Conservation (phyloP, 1,140 invertebrate species). For the Bombus fervidus region DNA sequence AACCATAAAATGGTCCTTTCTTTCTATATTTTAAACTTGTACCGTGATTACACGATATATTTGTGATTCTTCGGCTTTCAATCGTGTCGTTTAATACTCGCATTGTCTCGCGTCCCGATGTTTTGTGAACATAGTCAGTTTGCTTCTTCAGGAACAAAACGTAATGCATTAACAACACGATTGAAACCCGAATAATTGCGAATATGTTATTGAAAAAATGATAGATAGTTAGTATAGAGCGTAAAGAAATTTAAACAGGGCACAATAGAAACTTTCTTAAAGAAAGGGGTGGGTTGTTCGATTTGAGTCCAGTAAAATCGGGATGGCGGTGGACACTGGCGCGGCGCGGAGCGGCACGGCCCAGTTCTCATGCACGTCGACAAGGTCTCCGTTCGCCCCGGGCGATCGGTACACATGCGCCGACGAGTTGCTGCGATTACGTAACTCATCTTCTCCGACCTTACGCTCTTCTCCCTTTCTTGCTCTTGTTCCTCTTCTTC, state of each 20-base stretch:
- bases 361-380: slow-evolving; percentile 80
- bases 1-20: too few relatives aligned
- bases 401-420: slow-evolving; percentile 75
- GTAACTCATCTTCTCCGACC: slow-evolving; percentile 65
- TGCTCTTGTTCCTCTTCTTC: neutral
- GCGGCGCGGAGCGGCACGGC: slow-evolving; percentile 64
- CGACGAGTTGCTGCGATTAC: slow-evolving; percentile 73
- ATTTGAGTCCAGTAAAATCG: slow-evolving; percentile 37
- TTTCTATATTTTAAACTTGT: too few relatives aligned
- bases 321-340: slow-evolving; percentile 22
- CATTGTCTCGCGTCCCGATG: too few relatives aligned
- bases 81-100: too few relatives aligned
- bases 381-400: slow-evolving; percentile 77
- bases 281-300: slow-evolving; percentile 17
- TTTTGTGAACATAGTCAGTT: too few relatives aligned
- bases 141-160: too few relatives aligned
- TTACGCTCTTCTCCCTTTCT: slow-evolving; percentile 32
- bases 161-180: too few relatives aligned
- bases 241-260: too few relatives aligned
- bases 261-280: neutral
- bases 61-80: too few relatives aligned
- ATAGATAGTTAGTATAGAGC: neutral
- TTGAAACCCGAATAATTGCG: too few relatives aligned
- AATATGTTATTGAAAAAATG: too few relatives aligned
- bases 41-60: too few relatives aligned